Base-by-base conservation (phyloP, 1,140 invertebrate species). In the Magallana gigas region DNA sequence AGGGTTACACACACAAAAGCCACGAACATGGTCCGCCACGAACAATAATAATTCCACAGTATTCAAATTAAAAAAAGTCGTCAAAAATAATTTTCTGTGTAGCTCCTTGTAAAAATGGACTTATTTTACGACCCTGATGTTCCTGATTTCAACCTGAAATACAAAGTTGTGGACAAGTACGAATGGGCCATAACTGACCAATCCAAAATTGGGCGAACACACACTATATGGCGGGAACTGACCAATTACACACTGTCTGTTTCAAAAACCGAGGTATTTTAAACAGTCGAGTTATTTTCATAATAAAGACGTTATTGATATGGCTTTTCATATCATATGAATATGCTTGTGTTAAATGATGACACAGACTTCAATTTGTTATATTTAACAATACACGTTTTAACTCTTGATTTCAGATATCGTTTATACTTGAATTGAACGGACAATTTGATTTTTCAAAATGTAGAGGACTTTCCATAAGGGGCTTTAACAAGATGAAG, bases 401-500 rank as follows among this genome's bases (percentile, higher is more conserved):
- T 36, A 36, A 36, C 36, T 36, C 36, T 36, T 36, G 1, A 16
- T 29, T 71, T 36, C 86, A 89, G 88, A 57, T 81, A 14, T 48
- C 23, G 12, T 88, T 90, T 59, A 84, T 64, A 16, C 36, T 88
- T 8, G 71, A n/a, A 1, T 11, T 90, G 62, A 11, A 85, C 9
- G 83, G 85, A 36, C 36, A 12, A 12, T 80, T 90, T 60, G 85
- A 88, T 76, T 90, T 90, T 56, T 85, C 85, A n/a, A 84, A 87
- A 82, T 90, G 89, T 68, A 36, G 85, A n/a, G 56, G 85, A 57
- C 58, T 90, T 2, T 64, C 89, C n/a, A 48, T 90, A 1, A 62
- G 87, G 18, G 87, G 85, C 12, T 85, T 68, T 57, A 90, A 88
- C 87, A 90, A 90, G 85, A 87, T 83, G 8, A 87, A 85, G n/a